Evolutionary conservation across 2,797 vertebrate genomes (phyloP), one percentile per base, ranked within the genome.

Genomic region (Poecilia picta): DNA sequence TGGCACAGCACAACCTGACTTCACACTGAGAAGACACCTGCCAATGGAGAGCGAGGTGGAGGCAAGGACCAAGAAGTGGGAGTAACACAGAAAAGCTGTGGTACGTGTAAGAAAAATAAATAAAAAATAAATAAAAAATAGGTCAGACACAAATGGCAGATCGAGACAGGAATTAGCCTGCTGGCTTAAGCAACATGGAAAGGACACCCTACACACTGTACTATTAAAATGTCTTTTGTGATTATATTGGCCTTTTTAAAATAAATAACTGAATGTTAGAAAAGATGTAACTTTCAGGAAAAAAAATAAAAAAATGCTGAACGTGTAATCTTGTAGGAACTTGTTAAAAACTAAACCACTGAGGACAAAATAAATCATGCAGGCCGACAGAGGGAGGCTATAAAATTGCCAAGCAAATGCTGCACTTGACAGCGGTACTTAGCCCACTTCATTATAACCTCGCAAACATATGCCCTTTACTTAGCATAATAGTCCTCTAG

Each of bases 21-120:
- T 80, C 92, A 89, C 89, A 80, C 90, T 83, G 93, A 85, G 89
- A 91, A 80, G 80, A 90, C 93, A 94, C 90, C 92, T 94, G 93
- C 85, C 77, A 79, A 45, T 41, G 49, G 62, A 80, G 75, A 84
- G 80, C 1, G n/a, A 85, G 75, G 31, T 16, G 16, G 53, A 68
- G 45, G 71, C 66, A 86, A 74, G 62, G 51, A 83, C 76, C 62
- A 83, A 81, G 72, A 79, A 70, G 45, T 16, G 28, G 39, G 72
- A 57, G 83, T 1, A 64, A 45, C 23, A 71, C 8, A 71, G 41
- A 76, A 72, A 62, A 45, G 57, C 39, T 81, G 70, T 59, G 47
- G 10, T 75, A 47, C 72, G 11, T 64, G 16, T 36, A 46, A 80
- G 3, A 64, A 20, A 49, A 20, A 7, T 12, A 45, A 45, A 41